Conservation (phyloP, 2,797 vertebrate genomes). For the Gobionotothen gibberifrons region DNA sequence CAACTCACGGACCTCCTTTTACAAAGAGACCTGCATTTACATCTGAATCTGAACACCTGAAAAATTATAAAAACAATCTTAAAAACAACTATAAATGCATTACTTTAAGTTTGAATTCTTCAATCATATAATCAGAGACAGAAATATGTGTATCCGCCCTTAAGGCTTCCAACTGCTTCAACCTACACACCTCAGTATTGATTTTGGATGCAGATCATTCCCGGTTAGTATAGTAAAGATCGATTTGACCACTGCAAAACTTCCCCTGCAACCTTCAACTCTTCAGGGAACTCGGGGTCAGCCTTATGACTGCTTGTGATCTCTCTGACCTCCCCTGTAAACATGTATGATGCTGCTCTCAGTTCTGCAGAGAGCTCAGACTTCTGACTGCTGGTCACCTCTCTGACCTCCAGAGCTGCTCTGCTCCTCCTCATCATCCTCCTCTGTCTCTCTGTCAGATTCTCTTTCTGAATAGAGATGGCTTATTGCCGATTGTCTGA, state of each 20-base stretch:
- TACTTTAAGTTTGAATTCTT: neutral
- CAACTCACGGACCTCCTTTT: slow-evolving; percentile 6
- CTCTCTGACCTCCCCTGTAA: neutral
- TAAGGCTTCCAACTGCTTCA: neutral
- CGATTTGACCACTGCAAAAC: neutral
- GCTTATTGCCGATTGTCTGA: slow-evolving; percentile 1
- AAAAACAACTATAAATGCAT: neutral
- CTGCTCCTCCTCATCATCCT: slow-evolving; percentile 6
- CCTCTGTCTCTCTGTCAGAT: slow-evolving; percentile 2
- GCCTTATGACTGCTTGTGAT: slow-evolving; percentile 36
- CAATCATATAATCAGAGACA: neutral
- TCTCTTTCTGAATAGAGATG: neutral
- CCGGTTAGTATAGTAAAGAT: slow-evolving; percentile 7
- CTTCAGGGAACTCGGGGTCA: slow-evolving; percentile 24
- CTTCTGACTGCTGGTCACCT: neutral
- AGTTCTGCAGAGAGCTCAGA: neutral
- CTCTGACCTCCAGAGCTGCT: slow-evolving; percentile 7
- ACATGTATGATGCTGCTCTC: neutral
- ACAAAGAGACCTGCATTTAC: slow-evolving; percentile 13
- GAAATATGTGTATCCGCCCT: neutral
- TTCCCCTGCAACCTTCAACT: neutral
- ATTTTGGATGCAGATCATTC: neutral
- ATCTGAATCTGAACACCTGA: too few species aligned
- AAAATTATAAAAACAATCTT: neutral
- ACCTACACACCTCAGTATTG: neutral